phyloP scores from a whole-genome alignment of 2,888 invertebrate species.

The Drosophila tanythrix region DNA sequence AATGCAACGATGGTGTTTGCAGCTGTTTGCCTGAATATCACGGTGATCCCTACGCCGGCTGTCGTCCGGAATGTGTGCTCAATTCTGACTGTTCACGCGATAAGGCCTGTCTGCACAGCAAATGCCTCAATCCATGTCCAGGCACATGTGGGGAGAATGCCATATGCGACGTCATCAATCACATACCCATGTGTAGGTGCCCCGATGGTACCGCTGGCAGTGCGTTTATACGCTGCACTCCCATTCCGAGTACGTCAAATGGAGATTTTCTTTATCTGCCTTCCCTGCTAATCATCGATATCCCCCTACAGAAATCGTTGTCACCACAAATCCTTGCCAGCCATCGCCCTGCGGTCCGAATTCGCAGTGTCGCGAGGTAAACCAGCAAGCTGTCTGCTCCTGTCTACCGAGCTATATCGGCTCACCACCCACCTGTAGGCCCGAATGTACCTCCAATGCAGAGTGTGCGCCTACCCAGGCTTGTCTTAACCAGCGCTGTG shows the following conservation, averaged over 20 bases:
- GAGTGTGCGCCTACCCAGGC: conserved; percentile 91
- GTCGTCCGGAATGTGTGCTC: conserved; percentile 90
- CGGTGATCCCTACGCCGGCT: conserved; percentile 89
- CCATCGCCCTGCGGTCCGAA: conserved; percentile 92
- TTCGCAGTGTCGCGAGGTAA: conserved; percentile 90
- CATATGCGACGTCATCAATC: conserved; percentile 90
- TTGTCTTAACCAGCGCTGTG: conserved; percentile 92
- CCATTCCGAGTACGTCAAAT: conserved; percentile 54
- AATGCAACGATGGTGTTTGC: conserved; percentile 89
- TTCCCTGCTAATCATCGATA: conserved; percentile 12
- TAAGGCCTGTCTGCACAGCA: conserved; percentile 89
- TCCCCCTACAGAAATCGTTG: conserved; percentile 80
- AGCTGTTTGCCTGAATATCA: conserved; percentile 90
- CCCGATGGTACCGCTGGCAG: conserved; percentile 87
- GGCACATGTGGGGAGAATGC: conserved; percentile 90
- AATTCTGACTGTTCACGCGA: conserved; percentile 90
- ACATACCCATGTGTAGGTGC: conserved; percentile 89
- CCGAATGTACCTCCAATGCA: conserved; percentile 90
- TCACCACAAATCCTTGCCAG: conserved; percentile 87
- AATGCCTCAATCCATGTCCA: conserved; percentile 91
- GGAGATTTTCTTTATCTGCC: neutral
- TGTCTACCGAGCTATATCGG: conserved; percentile 90
- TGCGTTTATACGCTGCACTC: conserved; percentile 87
- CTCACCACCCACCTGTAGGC: conserved; percentile 91
- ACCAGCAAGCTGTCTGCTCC: conserved; percentile 90